Conservation (phyloP, 2,797 vertebrate species). For the Scolopax bukidnonensis region DNA sequence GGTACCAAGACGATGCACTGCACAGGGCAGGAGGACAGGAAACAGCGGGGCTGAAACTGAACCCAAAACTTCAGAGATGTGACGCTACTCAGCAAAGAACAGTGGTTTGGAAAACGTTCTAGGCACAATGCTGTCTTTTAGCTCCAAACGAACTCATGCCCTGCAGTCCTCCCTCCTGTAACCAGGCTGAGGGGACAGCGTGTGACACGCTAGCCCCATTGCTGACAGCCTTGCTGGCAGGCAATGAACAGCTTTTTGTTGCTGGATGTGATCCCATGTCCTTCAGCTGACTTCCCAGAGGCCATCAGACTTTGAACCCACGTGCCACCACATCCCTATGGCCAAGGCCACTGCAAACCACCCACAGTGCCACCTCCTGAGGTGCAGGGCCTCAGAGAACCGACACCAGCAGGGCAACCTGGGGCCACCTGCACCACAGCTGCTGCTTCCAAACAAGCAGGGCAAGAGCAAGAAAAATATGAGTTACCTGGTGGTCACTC, state of each 20-base stretch:
- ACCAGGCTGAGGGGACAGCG: neutral
- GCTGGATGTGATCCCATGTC: neutral
- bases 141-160: rapidly evolving
- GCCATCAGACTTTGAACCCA: neutral
- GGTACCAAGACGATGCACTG: rapidly evolving
- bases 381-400: neutral
- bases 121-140: neutral
- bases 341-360: neutral
- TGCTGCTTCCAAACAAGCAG: neutral
- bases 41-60: neutral
- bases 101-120: neutral
- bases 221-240: neutral
- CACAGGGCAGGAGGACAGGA: neutral
- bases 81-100: neutral
- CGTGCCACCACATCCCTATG: rapidly evolving
- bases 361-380: neutral
- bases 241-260: neutral
- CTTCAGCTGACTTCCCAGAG: neutral
- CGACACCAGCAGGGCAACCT: neutral
- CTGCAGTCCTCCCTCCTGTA: neutral
- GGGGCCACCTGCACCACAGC: neutral
- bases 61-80: neutral
- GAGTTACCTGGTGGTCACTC: neutral
- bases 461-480: neutral
- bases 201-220: rapidly evolving